Base-by-base conservation (phyloP, 1,140 invertebrate genomes). In the Drosophila kurseongensis region DNA sequence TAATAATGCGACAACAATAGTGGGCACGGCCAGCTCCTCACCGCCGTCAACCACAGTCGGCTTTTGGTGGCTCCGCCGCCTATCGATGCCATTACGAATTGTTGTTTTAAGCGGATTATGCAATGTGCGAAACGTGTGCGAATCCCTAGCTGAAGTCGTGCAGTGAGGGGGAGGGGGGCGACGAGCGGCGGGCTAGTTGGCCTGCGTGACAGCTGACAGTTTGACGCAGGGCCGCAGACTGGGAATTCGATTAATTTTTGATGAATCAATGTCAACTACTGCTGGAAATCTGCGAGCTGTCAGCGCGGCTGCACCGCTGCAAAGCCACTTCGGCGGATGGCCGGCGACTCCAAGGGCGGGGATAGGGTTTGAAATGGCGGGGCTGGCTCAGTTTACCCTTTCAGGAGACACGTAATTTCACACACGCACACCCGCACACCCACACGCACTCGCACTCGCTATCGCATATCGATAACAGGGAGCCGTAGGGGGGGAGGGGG, bases 171-270 rank as follows among this genome's bases (percentile, higher is more conserved):
- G 23, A 23, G 23, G 23, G 23, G 23, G 23, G 23, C 23, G 23
- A 23, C 2, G 23, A 23, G 59, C 58, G 42, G 42, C 23, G 40
- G 44, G 23, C 60, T 71, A 41, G 57, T 77, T 75, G 50, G 61
- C 47, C 47, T 65, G 40, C 76, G 44, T 80, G 80, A 83, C 75
- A 77, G 71, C 51, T 89, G 84, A 89, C 80, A 86, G 84, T 54
- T 78, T 48, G 56, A 62, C 75, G 62, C 50, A 42, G 59, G 76
- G 56, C 57, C 68, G 57, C 58, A 63, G 42, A 62, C 47, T 54
- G 84, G 51, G 66, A 89, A 89, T 80, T 89, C 84, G 84, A 89
- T 89, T 89, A 89, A 89, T 89, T 89, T 89, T 89, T 88, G 80
- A 88, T 88, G 84, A 88, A 83, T 80, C 80, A 89, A 89, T 89